Percentiles rank a stretch among this genome's conserved stretches.
Evolutionary conservation across 2,113 vertebrate genomes (phyloP).

Genomic region (Felis chaus): DNA sequence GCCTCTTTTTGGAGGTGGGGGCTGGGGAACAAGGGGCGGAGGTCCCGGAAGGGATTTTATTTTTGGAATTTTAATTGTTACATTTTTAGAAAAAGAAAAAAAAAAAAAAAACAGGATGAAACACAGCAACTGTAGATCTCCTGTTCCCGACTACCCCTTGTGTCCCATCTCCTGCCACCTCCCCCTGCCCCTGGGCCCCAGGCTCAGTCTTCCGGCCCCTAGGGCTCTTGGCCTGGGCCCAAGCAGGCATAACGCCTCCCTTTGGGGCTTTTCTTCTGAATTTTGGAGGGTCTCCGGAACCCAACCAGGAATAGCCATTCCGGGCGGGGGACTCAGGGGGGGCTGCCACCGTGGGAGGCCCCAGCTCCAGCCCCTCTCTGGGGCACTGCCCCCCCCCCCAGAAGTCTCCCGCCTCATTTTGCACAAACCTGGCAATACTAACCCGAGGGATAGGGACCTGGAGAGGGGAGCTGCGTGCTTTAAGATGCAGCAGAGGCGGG

Average conservation of each 20-base stretch:
- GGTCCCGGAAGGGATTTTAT: constrained; percentile 67
- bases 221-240: not conserved
- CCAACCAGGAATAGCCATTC: constrained; percentile 60
- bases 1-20: constrained; percentile 66
- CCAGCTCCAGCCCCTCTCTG: not conserved
- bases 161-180: not conserved
- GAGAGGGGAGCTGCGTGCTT: not conserved
- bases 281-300: not conserved
- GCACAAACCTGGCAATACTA: constrained; percentile 64
- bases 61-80: constrained; percentile 80
- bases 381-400: not conserved
- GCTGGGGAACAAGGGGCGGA: constrained; percentile 44
- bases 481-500: not conserved
- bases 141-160: not conserved
- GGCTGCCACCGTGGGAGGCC: not conserved
- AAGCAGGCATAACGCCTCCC: not conserved
- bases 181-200: not conserved
- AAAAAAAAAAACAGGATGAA: constrained; percentile 58
- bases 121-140: constrained; percentile 79
- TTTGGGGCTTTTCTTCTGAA: not conserved
- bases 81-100: constrained; percentile 76
- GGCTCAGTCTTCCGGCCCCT: constrained; percentile 60
- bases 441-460: not conserved
- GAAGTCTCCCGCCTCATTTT: constrained; percentile 77
- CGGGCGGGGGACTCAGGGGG: not conserved